Evolutionary conservation across 2,113 vertebrate genomes (phyloP), one percentile per base, ranked within the genome.

Genomic region (Deroptyus accipitrinus): DNA sequence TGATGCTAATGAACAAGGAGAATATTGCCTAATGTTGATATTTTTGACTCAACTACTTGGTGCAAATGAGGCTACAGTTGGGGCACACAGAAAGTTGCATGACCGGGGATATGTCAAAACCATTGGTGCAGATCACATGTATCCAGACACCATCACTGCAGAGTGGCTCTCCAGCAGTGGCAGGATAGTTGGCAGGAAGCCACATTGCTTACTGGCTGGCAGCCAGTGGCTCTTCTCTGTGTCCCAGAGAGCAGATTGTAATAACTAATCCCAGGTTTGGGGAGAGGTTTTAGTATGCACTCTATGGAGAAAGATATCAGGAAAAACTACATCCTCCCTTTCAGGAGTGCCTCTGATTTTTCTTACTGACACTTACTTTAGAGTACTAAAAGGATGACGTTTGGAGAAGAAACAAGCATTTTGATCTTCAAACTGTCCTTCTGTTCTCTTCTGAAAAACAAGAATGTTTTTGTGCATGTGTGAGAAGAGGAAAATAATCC

Each of bases 121-220:
- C 48, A 18, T 3, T 4, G 14, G 52, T 76, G 49, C 70, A 82
- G 78, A 46, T 51, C 22, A 8, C 0, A 5, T 2, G 3, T 44
- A 57, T 35, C 51, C 20, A 17, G 30, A 17, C 1, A 1, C 22
- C 0, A 0, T 66, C 75, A 54, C 62, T 14, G 5, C 24, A 22
- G 88, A 75, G 55, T 6, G 0, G 12, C 35, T 41, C 48, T 22
- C 59, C 3, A 2, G 39, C 51, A 23, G 25, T 4, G 57, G 4
- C 73, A 31, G 22, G 55, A 64, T 33, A 81, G 64, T 41, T 91
- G 88, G 80, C 77, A 54, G 24, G 30, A 41, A 77, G 69, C 57
- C 80, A 72, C 2, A 0, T 11, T 42, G 16, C 66, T 79, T 61
- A n/a, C 44, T 94, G 95, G 66, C 83, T 83, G 20, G 19, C 25